Evolutionary conservation across 2,113 vertebrate genomes (phyloP), one percentile per base, ranked within the genome.

Genomic region (Plectropomus leopardus): DNA sequence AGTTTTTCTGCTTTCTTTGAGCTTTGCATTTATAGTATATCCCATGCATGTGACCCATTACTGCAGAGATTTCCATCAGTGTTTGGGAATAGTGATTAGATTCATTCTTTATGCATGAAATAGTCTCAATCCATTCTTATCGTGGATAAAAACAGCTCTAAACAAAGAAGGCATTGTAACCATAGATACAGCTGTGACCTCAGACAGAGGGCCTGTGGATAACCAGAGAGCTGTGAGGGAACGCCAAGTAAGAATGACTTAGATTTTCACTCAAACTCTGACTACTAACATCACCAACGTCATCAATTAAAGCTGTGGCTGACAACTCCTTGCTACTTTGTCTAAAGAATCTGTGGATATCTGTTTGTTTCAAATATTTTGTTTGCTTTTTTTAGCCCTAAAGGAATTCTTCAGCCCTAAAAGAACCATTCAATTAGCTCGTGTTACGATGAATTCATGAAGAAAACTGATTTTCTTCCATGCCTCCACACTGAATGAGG

Each of bases 151-250:
- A 15, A 42, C 28, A 64, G 10, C 61, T 47, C 61, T 9, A 7
- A 74, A 83, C 80, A 83, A 77, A 80, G 73, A 47, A 24, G 26
- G 53, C 26, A 17, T 36, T 83, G 72, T 83, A 58, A 26, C 45
- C 70, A 64, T 23, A 59, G 60, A 42, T 34, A 77, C 63, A 70
- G 76, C 58, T 66, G 47, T 21, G n/a, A 32, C 32, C 58, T 45
- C 1, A 21, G n/a, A 47, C 34, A 63, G 54, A 78, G 17, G 34
- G 55, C 54, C 32, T 19, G 40, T 14, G 45, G 16, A 76, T 57
- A 79, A 57, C 50, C 23, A 23, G 42, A 47, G 55, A 23, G 57
- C 50, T 48, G 26, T 55, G 32, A 32, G 44, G 34, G 7, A 50
- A 34, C 19, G 21, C 8, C 21, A 17, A 45, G 17, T 24, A n/a